Percentiles rank a stretch among this genome's conserved stretches.
These are phyloP conservation scores for Saccostrea glomerata DNA, from an alignment of 1,140 invertebrate genomes.

Conservation along the genomic window DNA sequence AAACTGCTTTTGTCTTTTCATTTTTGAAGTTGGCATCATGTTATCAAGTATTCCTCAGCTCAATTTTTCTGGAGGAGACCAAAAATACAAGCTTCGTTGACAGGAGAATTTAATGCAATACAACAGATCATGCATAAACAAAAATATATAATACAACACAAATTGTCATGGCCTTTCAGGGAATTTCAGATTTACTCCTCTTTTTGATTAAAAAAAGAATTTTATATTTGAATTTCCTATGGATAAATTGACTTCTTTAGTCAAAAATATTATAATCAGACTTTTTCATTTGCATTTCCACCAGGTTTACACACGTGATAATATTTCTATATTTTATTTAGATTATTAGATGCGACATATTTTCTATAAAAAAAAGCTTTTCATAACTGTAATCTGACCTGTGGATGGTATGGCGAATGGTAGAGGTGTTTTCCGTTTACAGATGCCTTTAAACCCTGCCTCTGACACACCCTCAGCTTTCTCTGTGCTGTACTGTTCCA, in stretches of 20 bases:
- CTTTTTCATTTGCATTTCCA: neutral
- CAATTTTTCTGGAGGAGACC: neutral
- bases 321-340: too few relatives aligned
- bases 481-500: slow-evolving; percentile 71
- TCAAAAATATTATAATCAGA: neutral
- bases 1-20: too few relatives aligned
- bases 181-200: neutral
- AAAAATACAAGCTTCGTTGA: neutral
- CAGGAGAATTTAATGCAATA: slow-evolving; percentile 11
- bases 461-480: slow-evolving; percentile 84
- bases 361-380: neutral
- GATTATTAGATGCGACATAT: too few relatives aligned
- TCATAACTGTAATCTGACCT: slow-evolving; percentile 39
- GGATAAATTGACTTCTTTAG: neutral
- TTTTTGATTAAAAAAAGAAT: too few relatives aligned
- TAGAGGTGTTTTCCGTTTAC: slow-evolving; percentile 79
- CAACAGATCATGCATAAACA: slow-evolving; percentile 21
- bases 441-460: slow-evolving; percentile 83
- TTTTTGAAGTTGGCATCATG: neutral
- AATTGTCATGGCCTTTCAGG: neutral
- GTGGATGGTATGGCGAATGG: slow-evolving; percentile 67
- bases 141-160: slow-evolving; percentile 31
- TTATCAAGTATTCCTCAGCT: neutral
- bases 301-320: too few relatives aligned
- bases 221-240: neutral